A percentile compares a stretch with the other conserved stretches of the same genome.
Evolutionary conservation across 2,113 vertebrate genomes (phyloP).

Genomic region (Sminthopsis crassicaudata): DNA sequence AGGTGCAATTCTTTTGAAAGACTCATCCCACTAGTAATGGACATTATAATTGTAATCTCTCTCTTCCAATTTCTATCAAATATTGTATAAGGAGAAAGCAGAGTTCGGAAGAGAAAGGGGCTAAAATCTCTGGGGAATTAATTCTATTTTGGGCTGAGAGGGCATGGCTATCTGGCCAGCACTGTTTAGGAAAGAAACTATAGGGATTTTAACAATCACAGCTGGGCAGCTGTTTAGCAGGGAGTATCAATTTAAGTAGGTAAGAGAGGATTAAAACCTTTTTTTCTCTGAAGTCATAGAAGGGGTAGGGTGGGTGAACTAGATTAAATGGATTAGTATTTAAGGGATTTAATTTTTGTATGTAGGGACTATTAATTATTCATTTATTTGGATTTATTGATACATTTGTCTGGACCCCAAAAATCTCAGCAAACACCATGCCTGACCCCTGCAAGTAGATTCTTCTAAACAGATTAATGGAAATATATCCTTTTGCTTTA

Average conservation of each 20-base stretch:
- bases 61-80: neutral
- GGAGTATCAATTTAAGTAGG: neutral
- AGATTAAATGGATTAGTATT: neutral
- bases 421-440: too few species aligned
- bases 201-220: neutral
- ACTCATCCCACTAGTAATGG: too few species aligned
- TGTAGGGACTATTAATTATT: neutral
- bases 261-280: neutral
- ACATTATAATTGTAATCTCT: too few species aligned
- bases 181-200: neutral
- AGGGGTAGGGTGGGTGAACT: neutral
- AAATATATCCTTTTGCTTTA: neutral
- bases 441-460: neutral
- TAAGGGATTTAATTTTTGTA: neutral
- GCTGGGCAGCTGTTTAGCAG: neutral
- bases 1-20: too few species aligned
- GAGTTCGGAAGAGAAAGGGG: neutral
- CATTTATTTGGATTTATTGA: neutral
- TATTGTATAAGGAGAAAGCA: neutral
- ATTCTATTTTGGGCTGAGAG: too few species aligned
- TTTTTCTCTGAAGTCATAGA: neutral
- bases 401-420: neutral
- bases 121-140: neutral
- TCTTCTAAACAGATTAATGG: neutral
- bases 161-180: too few species aligned